Conservation (phyloP, 2,888 invertebrate genomes). For the Dryococelus australis region DNA sequence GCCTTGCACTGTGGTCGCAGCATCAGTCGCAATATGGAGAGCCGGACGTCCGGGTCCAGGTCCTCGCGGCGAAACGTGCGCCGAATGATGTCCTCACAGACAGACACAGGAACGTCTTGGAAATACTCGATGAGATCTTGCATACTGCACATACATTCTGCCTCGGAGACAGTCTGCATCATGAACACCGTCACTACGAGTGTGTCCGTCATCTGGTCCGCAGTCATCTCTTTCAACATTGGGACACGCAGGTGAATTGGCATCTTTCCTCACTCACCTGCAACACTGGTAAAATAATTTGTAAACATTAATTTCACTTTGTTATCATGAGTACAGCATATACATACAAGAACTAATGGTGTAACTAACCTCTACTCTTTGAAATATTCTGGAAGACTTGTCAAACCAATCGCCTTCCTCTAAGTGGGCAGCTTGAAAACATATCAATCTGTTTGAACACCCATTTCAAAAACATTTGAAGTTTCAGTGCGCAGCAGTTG, state of each 20-base stretch:
- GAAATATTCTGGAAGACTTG: background rate
- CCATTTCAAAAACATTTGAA: background rate
- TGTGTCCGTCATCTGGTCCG: background rate
- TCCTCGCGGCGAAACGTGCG: background rate
- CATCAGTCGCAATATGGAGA: background rate
- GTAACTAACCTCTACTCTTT: background rate
- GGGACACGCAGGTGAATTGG: background rate
- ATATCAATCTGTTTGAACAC: background rate
- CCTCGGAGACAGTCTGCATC: background rate
- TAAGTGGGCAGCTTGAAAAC: background rate
- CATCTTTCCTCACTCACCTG: background rate
- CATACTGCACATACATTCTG: background rate
- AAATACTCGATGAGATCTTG: background rate
- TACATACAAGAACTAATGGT: background rate
- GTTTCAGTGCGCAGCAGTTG: background rate
- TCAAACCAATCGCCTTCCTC: background rate
- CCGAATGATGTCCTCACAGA: background rate
- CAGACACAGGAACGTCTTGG: background rate
- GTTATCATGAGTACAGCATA: too few species aligned
- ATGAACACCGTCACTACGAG: conserved; percentile 18
- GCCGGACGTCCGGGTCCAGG: background rate
- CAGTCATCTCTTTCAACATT: background rate
- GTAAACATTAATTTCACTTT: background rate
- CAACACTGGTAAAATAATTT: background rate
- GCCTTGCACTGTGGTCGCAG: conserved; percentile 23